A percentile compares a stretch with the other conserved stretches of the same genome.
Evolutionary conservation across 2,888 invertebrate species (phyloP).

Genomic region (Euzetes globulus): DNA sequence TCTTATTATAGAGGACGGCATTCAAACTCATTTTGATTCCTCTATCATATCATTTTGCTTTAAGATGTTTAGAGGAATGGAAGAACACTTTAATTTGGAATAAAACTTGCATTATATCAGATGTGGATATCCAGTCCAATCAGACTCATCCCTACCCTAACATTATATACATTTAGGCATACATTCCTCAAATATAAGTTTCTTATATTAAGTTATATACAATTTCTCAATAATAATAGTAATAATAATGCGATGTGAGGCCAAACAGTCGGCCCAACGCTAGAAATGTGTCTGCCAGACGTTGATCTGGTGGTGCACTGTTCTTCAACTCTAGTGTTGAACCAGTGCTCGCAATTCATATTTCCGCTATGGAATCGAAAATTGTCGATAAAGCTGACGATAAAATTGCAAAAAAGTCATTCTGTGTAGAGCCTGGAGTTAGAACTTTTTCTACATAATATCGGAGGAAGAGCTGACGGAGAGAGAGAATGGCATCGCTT

Average conservation of each 20-base stretch:
- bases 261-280: neutral
- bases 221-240: conserved; percentile 8
- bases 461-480: neutral
- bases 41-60: conserved; percentile 7
- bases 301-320: neutral
- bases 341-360: neutral
- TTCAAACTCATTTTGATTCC: conserved; percentile 1
- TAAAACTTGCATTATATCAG: neutral
- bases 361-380: conserved; percentile 20
- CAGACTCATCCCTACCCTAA: neutral
- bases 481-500: neutral
- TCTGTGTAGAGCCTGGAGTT: neutral
- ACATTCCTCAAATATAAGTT: neutral
- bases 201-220: conserved; percentile 25
- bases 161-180: neutral
- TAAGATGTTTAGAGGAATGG: neutral
- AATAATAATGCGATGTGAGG: neutral
- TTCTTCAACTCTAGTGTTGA: neutral
- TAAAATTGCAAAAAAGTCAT: conserved; percentile 25
- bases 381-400: conserved; percentile 18
- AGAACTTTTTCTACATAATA: neutral
- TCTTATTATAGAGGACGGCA: conserved; percentile 18
- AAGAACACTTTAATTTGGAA: conserved; percentile 8
- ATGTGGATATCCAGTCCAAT: neutral
- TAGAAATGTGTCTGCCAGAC: neutral